Conservation (phyloP, 2,113 vertebrate genomes). For the Taxidea taxus region DNA sequence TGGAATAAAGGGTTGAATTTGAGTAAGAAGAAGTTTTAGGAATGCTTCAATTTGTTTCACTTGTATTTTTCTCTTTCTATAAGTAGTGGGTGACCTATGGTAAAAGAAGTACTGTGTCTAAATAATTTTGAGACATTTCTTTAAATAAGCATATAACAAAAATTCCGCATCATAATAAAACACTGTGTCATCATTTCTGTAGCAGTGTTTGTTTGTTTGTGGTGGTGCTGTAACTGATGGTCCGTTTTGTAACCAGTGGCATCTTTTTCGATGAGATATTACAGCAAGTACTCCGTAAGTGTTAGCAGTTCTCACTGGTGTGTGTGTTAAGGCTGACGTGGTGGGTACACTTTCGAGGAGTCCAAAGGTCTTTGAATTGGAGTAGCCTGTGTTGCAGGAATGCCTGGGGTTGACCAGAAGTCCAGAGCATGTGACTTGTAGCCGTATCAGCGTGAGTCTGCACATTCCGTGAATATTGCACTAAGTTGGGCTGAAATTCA, state of each 20-base stretch:
- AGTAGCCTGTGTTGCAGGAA: not conserved
- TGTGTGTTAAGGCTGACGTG: not conserved
- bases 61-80: not conserved
- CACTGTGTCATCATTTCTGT: not conserved
- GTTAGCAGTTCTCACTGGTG: not conserved
- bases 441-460: not conserved
- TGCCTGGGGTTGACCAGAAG: not conserved
- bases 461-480: not conserved
- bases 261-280: not conserved
- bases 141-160: not conserved
- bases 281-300: not conserved
- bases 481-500: not conserved
- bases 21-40: not conserved
- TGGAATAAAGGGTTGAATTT: not conserved
- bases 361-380: not conserved
- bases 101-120: not conserved
- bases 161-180: not conserved
- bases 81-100: not conserved
- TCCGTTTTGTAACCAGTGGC: not conserved
- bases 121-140: constrained; percentile 13
- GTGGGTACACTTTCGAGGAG: not conserved
- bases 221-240: not conserved
- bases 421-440: not conserved
- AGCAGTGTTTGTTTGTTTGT: not conserved
- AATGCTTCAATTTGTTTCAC: not conserved